phyloP scores from a whole-genome alignment of 2,113 vertebrate species.

The Chaetura pelagica region DNA sequence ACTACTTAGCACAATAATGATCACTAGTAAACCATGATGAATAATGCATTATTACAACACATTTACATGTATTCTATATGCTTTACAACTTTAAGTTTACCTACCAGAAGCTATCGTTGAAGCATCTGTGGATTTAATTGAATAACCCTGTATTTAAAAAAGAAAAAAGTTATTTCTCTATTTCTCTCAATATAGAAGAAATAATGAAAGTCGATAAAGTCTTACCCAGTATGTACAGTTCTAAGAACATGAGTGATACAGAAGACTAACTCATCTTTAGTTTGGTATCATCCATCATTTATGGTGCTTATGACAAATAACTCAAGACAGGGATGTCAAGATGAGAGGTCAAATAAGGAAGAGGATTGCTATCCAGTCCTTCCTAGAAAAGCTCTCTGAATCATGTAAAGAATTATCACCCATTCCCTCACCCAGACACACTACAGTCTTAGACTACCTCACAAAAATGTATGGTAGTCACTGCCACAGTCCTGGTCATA shows the following conservation, averaged over 20 bases:
- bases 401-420: background rate
- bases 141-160: constrained; percentile 60
- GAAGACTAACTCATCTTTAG: background rate
- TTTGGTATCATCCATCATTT: background rate
- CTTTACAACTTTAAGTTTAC: constrained; percentile 2
- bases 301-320: background rate
- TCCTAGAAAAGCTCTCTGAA: background rate
- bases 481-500: background rate
- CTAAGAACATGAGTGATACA: background rate
- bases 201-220: background rate
- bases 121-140: constrained; percentile 28
- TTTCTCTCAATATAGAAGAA: background rate
- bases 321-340: background rate
- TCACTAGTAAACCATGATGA: background rate
- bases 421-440: background rate
- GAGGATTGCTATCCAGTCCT: background rate
- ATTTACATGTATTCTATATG: background rate
- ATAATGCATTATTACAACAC: background rate
- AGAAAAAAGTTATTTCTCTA: background rate
- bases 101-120: constrained; percentile 56
- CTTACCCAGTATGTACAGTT: background rate
- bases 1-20: background rate
- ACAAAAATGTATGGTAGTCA: background rate
- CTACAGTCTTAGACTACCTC: background rate
- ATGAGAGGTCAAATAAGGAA: background rate